Evolutionary conservation across 2,888 invertebrate species (phyloP).

Genomic region (Incurvaria masculella): DNA sequence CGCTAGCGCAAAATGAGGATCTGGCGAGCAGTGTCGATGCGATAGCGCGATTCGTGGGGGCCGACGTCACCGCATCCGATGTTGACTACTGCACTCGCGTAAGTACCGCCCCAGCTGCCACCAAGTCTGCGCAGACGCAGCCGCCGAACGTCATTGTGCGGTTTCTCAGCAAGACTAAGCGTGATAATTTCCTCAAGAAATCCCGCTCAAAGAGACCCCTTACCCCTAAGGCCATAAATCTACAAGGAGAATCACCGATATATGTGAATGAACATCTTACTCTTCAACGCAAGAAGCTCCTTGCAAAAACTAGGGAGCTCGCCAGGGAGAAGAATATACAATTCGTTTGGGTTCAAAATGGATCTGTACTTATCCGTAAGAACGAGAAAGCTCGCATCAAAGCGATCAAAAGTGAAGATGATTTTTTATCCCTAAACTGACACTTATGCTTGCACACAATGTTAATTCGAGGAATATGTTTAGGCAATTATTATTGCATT

Average conservation of each 20-base stretch:
- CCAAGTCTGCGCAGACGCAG: neutral
- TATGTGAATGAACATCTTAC: conserved; percentile 3
- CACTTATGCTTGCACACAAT: too few relatives aligned
- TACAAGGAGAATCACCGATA: neutral
- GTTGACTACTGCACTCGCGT: neutral
- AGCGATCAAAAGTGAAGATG: neutral
- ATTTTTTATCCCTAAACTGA: conserved; percentile 1
- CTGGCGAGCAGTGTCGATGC: neutral
- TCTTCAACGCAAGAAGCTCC: neutral
- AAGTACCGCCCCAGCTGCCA: too few relatives aligned
- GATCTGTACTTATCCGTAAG: neutral
- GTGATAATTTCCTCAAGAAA: neutral
- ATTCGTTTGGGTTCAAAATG: conserved; percentile 2
- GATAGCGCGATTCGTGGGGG: neutral
- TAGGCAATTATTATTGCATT: too few relatives aligned
- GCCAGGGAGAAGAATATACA: neutral
- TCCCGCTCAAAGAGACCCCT: neutral
- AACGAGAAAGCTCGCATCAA: neutral
- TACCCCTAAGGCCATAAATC: neutral
- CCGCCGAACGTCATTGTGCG: neutral
- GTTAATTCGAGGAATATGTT: too few relatives aligned
- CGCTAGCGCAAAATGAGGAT: neutral
- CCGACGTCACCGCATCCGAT: neutral
- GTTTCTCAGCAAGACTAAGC: neutral
- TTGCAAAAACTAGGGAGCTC: neutral